These are phyloP conservation scores for Parus major DNA, from an alignment of 2,113 vertebrate genomes.

Conservation along the genomic window DNA sequence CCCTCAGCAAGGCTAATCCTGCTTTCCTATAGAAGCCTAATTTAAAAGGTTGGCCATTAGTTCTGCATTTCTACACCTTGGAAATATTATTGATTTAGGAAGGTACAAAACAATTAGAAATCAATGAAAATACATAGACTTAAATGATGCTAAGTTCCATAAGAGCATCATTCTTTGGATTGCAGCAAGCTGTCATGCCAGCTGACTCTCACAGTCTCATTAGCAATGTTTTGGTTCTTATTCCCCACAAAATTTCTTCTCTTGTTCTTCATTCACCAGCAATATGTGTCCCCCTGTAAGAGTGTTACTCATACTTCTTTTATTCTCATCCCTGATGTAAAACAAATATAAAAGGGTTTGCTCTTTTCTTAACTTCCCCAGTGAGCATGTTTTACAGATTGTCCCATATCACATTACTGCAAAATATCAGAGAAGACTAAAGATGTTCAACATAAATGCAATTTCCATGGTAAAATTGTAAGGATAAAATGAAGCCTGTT, in stretches of 20 bases:
- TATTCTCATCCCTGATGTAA: background rate
- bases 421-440: background rate
- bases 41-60: background rate
- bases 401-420: background rate
- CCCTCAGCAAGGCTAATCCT: background rate
- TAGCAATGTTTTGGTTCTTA: background rate
- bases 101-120: background rate
- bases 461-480: background rate
- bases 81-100: background rate
- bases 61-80: background rate
- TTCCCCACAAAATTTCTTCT: background rate
- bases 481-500: background rate
- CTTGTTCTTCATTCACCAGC: background rate
- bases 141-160: background rate
- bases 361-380: background rate
- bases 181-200: background rate
- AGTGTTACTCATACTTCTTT: background rate
- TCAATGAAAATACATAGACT: background rate
- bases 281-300: background rate
- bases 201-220: background rate
- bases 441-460: background rate
- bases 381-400: background rate
- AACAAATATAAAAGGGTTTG: background rate
- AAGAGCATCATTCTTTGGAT: background rate
- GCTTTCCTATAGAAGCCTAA: background rate